phyloP scores from a whole-genome alignment of 2,888 invertebrate species.

The Pristionchus fissidentatus region DNA sequence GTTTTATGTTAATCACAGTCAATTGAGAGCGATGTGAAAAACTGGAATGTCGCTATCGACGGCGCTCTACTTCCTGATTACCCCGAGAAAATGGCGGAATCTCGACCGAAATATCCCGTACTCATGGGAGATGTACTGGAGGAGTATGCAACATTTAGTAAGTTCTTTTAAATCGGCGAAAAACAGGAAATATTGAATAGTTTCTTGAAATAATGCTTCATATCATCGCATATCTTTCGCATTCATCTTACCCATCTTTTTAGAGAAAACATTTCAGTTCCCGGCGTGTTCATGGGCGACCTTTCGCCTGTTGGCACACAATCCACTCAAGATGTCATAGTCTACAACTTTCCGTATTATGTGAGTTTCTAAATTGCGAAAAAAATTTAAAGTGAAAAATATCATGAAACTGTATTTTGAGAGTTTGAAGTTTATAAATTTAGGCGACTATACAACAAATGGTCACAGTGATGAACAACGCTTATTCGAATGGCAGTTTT shows the following conservation, averaged over 20 bases:
- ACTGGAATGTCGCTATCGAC: constrained; percentile 16
- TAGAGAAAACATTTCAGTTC: neutral
- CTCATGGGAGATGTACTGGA: constrained; percentile 35
- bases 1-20: neutral
- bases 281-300: neutral
- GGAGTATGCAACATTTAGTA: constrained; percentile 8
- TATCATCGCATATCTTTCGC: neutral
- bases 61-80: constrained; percentile 29
- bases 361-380: neutral
- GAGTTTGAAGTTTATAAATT: neutral
- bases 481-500: neutral
- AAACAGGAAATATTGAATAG: no score
- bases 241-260: neutral
- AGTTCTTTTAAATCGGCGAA: neutral
- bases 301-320: neutral
- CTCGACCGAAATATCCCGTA: constrained; percentile 1
- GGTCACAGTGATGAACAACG: neutral
- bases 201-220: neutral
- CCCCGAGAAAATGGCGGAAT: neutral
- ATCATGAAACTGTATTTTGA: neutral
- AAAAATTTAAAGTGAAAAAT: no score
- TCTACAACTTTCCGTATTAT: neutral
- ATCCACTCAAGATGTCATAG: neutral
- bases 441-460: neutral
- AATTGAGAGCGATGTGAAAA: neutral